Evolutionary conservation across 2,797 vertebrate species (phyloP).

Genomic region (Fundulus diaphanus): DNA sequence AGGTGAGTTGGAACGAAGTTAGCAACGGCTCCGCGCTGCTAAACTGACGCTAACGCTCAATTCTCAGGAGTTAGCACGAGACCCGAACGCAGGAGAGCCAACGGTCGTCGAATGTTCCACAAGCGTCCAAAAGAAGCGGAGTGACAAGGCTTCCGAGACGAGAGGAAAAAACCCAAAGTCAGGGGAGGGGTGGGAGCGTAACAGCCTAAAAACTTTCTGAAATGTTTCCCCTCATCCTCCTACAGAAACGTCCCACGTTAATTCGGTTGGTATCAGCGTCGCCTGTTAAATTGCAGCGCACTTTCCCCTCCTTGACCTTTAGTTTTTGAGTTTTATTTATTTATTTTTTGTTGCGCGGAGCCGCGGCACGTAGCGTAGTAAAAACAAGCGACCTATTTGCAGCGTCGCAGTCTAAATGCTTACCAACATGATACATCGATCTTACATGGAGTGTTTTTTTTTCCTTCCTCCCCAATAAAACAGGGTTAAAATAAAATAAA

Average conservation of each 20-base stretch:
- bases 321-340: constrained; percentile 53
- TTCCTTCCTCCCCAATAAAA: no score
- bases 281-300: constrained; percentile 18
- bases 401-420: constrained; percentile 60
- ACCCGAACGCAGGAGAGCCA: constrained; percentile 19
- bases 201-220: constrained; percentile 82
- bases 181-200: constrained; percentile 65
- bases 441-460: neutral
- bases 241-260: neutral
- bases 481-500: neutral
- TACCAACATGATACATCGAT: constrained; percentile 21
- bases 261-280: neutral
- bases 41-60: constrained; percentile 29
- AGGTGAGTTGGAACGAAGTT: constrained; percentile 81
- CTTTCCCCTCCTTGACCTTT: constrained; percentile 57
- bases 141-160: constrained; percentile 60
- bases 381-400: constrained; percentile 63
- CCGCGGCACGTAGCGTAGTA: constrained; percentile 53
- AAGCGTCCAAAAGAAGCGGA: constrained; percentile 62
- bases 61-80: constrained; percentile 33
- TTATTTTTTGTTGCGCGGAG: no score
- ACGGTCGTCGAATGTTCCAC: constrained; percentile 45
- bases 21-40: constrained; percentile 16
- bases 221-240: constrained; percentile 76
- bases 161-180: constrained; percentile 52